These are phyloP conservation scores for Pseudonaja textilis DNA, from an alignment of 2,113 vertebrate genomes.

Conservation along the genomic window DNA sequence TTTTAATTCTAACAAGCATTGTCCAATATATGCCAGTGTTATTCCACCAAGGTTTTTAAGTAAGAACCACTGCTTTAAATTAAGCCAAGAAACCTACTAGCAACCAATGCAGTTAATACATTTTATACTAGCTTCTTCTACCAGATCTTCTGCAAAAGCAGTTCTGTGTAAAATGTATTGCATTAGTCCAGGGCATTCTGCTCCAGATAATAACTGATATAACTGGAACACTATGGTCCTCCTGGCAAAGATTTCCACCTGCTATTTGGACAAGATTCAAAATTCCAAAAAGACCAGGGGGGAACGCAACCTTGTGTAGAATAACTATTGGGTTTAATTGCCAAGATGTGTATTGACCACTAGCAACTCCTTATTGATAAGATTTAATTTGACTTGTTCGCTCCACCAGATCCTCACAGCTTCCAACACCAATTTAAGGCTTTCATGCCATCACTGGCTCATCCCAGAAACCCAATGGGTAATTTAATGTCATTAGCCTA, in stretches of 20 bases:
- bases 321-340: neutral
- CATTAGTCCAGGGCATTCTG: neutral
- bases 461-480: neutral
- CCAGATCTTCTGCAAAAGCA: neutral
- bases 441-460: neutral
- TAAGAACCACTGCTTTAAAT: neutral
- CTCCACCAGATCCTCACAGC: neutral
- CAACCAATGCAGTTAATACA: neutral
- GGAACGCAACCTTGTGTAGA: neutral
- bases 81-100: neutral
- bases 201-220: neutral
- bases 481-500: neutral
- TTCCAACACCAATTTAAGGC: neutral
- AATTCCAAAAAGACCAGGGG: neutral
- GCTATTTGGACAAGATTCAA: neutral
- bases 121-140: neutral
- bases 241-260: neutral
- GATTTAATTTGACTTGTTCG: neutral
- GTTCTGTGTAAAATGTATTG: neutral
- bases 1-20: neutral
- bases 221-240: neutral
- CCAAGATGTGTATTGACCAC: neutral
- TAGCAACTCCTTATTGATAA: neutral
- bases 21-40: neutral
- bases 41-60: neutral